phyloP scores from a whole-genome alignment of 2,888 invertebrate genomes.

The Oligia strigilis region DNA sequence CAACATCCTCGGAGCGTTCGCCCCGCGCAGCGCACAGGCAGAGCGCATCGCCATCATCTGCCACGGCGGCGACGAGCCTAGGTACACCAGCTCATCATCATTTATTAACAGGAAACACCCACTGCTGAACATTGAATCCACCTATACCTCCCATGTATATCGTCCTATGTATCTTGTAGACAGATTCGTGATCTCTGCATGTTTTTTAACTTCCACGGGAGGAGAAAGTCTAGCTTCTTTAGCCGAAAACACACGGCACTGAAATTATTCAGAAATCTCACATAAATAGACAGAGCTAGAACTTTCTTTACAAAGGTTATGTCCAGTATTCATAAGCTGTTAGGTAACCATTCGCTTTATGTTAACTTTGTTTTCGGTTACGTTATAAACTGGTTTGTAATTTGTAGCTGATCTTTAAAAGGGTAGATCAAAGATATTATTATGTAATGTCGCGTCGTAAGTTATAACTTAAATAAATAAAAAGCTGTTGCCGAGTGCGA shows the following conservation, averaged over 20 bases:
- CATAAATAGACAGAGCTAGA: background rate
- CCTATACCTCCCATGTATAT: too few relatives aligned
- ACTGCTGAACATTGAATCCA: background rate
- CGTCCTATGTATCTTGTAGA: background rate
- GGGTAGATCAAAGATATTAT: conserved; percentile 40
- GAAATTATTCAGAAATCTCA: conserved; percentile 7
- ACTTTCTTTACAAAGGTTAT: conserved; percentile 41
- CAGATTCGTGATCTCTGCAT: background rate
- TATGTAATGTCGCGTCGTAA: conserved; percentile 25
- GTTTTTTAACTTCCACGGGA: background rate
- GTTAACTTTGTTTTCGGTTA: conserved; percentile 36
- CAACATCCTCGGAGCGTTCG: conserved; percentile 87
- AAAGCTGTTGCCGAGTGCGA: conserved; percentile 10
- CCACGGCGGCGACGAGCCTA: conserved; percentile 94
- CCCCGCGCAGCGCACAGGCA: conserved; percentile 91
- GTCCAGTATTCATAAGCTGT: conserved; percentile 12
- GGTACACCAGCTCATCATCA: conserved; percentile 69
- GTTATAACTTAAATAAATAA: conserved; percentile 13
- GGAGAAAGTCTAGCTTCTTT: background rate
- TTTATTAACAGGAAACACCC: background rate
- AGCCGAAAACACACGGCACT: background rate
- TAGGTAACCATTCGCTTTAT: conserved; percentile 37
- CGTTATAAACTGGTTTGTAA: conserved; percentile 40
- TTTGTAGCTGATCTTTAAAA: conserved; percentile 40
- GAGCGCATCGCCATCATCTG: conserved; percentile 97